These are phyloP conservation scores for Drosophila pallidifrons DNA, from an alignment of 1,140 invertebrate genomes.

Conservation along the genomic window DNA sequence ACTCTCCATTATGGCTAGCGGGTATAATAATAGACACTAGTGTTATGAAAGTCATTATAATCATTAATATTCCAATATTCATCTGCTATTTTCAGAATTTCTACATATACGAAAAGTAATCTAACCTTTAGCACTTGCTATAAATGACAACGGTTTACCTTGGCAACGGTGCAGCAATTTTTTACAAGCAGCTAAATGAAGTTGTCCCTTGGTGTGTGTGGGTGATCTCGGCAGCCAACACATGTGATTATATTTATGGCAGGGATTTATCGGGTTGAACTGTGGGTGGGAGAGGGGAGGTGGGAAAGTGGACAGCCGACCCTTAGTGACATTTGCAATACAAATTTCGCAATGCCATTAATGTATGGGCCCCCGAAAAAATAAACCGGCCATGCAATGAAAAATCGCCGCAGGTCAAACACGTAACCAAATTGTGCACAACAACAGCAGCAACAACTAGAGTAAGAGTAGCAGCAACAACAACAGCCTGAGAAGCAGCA, in stretches of 20 bases:
- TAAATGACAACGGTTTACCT: constrained; percentile 25
- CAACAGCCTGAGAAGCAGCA: constrained; percentile 26
- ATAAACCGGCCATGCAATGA: constrained; percentile 67
- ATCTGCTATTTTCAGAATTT: no score
- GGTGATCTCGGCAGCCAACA: constrained; percentile 27
- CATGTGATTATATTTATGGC: constrained; percentile 60
- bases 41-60: no score
- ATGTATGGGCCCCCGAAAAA: constrained; percentile 64
- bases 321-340: constrained; percentile 71
- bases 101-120: neutral
- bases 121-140: neutral
- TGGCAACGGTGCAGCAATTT: neutral
- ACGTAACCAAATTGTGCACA: constrained; percentile 80
- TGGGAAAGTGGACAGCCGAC: neutral
- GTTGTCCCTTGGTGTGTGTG: constrained; percentile 1
- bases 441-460: neutral
- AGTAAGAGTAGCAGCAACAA: neutral
- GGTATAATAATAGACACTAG: no score
- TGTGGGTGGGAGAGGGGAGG: neutral
- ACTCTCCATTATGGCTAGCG: no score
- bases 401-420: constrained; percentile 81
- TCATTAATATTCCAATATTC: no score
- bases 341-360: constrained; percentile 75
- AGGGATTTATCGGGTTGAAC: constrained; percentile 19
- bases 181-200: constrained; percentile 1